These are phyloP conservation scores for Sceloporus undulatus DNA, from an alignment of 2,113 vertebrate genomes.

Conservation along the genomic window DNA sequence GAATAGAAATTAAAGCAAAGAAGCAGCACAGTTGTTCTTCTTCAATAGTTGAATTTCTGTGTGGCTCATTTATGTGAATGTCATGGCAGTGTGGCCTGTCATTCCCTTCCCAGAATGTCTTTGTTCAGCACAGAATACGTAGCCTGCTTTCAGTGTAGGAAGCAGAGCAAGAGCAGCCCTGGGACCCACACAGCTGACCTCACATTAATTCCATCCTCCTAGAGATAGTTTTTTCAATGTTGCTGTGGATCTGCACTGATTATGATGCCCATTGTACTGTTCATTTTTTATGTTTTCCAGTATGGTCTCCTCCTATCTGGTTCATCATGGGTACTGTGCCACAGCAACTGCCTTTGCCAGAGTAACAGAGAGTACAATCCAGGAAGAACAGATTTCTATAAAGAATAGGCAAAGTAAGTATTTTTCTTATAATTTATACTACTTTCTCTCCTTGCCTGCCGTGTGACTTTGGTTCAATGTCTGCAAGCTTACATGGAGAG, in stretches of 20 bases:
- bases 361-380: slow-evolving; percentile 95
- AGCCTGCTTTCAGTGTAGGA: neutral
- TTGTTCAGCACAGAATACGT: neutral
- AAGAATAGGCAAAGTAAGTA: slow-evolving; percentile 98
- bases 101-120: neutral
- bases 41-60: neutral
- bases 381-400: slow-evolving; percentile 97
- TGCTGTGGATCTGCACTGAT: neutral
- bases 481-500: neutral
- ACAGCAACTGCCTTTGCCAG: slow-evolving; percentile 97
- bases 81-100: neutral
- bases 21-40: neutral
- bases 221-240: neutral
- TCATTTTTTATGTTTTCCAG: slow-evolving; percentile 73
- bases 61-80: neutral
- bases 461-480: neutral
- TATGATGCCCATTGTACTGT: neutral
- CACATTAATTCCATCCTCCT: neutral
- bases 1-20: neutral
- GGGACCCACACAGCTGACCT: neutral
- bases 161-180: neutral
- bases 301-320: slow-evolving; percentile 98
- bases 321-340: slow-evolving; percentile 97
- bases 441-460: neutral
- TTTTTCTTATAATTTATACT: neutral